Conservation (phyloP, 2,113 vertebrate species). For the Madoqua kirkii region DNA sequence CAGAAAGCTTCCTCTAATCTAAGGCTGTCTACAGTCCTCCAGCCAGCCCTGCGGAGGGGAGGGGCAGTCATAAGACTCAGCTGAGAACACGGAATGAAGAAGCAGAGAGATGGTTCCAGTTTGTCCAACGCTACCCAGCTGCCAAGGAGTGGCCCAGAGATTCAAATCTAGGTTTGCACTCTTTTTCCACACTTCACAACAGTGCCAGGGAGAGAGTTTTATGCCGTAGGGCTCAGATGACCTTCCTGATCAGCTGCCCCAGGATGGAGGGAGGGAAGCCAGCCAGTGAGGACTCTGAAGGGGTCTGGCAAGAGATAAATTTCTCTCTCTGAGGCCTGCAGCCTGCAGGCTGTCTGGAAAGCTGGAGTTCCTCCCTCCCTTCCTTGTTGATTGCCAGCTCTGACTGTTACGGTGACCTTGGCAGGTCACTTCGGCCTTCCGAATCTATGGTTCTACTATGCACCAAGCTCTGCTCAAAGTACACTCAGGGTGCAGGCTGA, state of each 20-base stretch:
- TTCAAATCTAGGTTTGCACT: not conserved
- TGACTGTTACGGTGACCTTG: not conserved
- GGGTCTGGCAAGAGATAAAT: not conserved
- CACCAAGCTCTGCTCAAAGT: not conserved
- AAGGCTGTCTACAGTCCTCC: not conserved
- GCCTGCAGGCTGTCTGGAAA: not conserved
- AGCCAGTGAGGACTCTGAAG: not conserved
- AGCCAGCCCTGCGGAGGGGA: fast-evolving
- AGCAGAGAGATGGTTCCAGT: not conserved
- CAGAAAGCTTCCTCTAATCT: not conserved
- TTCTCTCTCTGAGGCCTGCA: not conserved
- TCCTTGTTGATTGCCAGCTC: not conserved
- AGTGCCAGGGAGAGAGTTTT: not conserved
- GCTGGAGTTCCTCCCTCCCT: not conserved
- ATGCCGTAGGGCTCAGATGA: not conserved
- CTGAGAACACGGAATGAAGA: not conserved
- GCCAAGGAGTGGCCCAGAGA: not conserved
- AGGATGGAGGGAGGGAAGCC: not conserved
- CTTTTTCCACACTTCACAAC: not conserved
- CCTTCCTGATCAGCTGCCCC: not conserved
- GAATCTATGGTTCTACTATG: not conserved
- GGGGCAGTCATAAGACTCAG: not conserved
- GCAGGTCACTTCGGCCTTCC: not conserved
- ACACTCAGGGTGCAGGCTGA: not conserved
- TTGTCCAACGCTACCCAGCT: not conserved